These are phyloP conservation scores for Ptyas mucosa DNA, from an alignment of 2,113 vertebrate genomes.

Conservation along the genomic window DNA sequence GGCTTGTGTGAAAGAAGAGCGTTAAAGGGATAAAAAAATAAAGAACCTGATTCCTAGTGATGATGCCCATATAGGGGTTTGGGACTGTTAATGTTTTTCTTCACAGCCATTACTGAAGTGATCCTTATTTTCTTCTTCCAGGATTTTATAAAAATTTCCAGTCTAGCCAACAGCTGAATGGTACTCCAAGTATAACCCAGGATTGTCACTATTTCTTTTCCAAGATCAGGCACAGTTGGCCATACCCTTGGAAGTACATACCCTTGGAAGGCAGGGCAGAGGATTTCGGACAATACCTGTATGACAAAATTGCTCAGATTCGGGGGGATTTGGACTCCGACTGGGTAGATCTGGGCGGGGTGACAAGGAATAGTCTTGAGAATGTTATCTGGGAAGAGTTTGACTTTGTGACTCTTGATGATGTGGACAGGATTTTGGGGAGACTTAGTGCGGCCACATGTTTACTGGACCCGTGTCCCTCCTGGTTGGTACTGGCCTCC, in stretches of 20 bases:
- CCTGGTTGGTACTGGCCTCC: too few species aligned
- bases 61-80: neutral
- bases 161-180: neutral
- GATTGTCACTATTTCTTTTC: neutral
- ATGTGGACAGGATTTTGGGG: too few species aligned
- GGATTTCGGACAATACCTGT: too few species aligned
- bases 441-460: too few species aligned
- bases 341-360: too few species aligned
- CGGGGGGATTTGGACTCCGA: too few species aligned
- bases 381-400: too few species aligned
- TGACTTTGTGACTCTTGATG: too few species aligned
- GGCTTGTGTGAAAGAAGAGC: neutral
- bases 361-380: too few species aligned
- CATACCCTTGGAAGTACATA: neutral
- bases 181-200: neutral
- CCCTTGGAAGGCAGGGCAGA: too few species aligned
- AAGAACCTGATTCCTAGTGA: neutral
- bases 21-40: neutral
- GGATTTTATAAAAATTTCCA: neutral
- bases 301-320: too few species aligned
- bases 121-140: neutral
- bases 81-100: neutral
- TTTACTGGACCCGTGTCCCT: too few species aligned
- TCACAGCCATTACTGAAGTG: neutral
- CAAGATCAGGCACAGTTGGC: neutral